Evolutionary conservation across 2,888 invertebrate genomes (phyloP), one percentile per base, ranked within the genome.

Genomic region (Caenorhabditis sinica): DNA sequence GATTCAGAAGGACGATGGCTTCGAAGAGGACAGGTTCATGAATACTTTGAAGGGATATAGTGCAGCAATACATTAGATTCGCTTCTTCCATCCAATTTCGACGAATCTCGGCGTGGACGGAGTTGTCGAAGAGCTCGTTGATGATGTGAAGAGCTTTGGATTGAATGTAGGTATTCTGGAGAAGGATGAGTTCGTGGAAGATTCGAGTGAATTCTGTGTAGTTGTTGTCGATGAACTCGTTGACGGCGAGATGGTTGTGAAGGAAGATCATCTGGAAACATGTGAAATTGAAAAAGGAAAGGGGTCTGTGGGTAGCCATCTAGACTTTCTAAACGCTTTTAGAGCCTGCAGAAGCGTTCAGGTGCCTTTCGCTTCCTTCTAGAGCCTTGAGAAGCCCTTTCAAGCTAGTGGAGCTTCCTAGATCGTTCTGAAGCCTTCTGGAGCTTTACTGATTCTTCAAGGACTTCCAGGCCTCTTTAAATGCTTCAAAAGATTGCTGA

Each of bases 161-260:
- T 71, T 84, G 74, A 30, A 84, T 53, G 40, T 33, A 71, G 25
- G 71, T 75, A 20, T 84, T 84, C 15, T 61, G 23, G 2, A 45
- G 25, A 0, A 33, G 4, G n/a, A 80, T 58, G 9, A 84, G 53
- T 20, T 80, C 71, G 25, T 75, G 58, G 13, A 79, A 28, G 15
- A 23, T 56, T 25, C 36, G 51, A 8, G 20, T 49, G 74, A 83
- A 80, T 17, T 30, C 36, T 0, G 17, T 17, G 15, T 53, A 51
- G 58, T 79, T 63, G 0, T 20, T n/a, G 1, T n/a, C 15, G 45
- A 83, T 13, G 56, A 83, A 83, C 0, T 6, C 1, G n/a, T 33
- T 13, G 17, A 68, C 61, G 0, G n/a, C 20, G 5, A 23, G 45
- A 30, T 68, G 65, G 25, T 83, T 65, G 11, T 30, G n/a, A 11